Evolutionary conservation across 2,888 invertebrate genomes (phyloP), one percentile per base, ranked within the genome.

Genomic region (Caenorhabditis doughertyi): DNA sequence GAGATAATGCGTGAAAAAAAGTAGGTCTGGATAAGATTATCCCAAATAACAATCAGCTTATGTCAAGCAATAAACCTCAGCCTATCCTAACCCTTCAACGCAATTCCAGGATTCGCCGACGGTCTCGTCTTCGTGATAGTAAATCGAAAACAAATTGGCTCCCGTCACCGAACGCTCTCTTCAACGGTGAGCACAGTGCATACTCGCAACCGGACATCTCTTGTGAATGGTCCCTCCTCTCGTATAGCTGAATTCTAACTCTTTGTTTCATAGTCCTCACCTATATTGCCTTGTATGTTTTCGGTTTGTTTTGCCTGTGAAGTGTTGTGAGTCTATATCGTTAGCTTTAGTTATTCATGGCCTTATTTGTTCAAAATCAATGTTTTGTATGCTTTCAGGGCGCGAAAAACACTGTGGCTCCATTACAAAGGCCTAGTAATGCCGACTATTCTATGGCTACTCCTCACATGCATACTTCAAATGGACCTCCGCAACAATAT

Each of bases 181-280:
- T 70, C 70, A 42, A 79, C 79, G 79, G 79, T 79, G 68, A 79
- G 79, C 77, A 77, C 77, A 32, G 35, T 68, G 62, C 58, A 49
- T 47, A 68, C 77, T n/a, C 32, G 62, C 13, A 56, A 58, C 21
- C 76, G 76, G 51, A 67, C 58, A 8, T 68, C 77, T 2, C 53
- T 64, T 58, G 49, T 70, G 29, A 55, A 25, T 27, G 62, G 55
- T 53, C 29, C 64, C 5, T 21, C 65, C 21, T 65, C 74, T 21
- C 65, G 74, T 58, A 64, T 74, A 18, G 65, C 65, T 29, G 55
- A 55, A 53, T 55, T 64, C 55, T 73, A 29, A 73, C 23, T 21
- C 11, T 25, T 8, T 51, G 25, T 51, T 25, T 4, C 18, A 21
- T 42, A 39, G 58, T 58, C 32, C 8, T 23, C n/a, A n/a, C n/a